These are phyloP conservation scores for Hippocampus abdominalis DNA, from an alignment of 2,113 vertebrate genomes.

Conservation along the genomic window DNA sequence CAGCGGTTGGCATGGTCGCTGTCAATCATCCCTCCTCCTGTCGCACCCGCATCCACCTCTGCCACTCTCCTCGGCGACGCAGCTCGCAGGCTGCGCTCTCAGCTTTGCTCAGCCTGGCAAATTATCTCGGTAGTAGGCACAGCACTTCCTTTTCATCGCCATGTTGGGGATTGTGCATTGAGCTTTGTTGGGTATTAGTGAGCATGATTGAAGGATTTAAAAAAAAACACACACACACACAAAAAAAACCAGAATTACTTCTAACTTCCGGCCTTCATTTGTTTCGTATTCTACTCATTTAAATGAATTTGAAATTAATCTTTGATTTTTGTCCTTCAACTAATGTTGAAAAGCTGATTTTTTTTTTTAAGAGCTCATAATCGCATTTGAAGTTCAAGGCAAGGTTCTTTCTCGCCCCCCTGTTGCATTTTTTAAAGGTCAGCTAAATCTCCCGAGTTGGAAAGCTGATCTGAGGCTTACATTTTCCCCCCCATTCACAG, in stretches of 20 bases:
- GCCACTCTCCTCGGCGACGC: neutral
- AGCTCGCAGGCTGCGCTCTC: neutral
- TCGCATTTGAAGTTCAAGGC: conserved; percentile 37
- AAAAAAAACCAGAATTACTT: too few species aligned
- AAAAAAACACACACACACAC: too few species aligned
- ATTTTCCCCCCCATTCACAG: conserved; percentile 29
- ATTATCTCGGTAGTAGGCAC: neutral
- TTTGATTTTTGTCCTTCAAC: conserved; percentile 13
- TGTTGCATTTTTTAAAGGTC: conserved; percentile 56
- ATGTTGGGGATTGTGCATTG: neutral
- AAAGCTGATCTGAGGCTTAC: conserved; percentile 33
- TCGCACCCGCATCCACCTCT: neutral
- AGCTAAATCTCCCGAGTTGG: conserved; percentile 40
- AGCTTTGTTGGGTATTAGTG: neutral
- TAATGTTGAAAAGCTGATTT: conserved; percentile 19
- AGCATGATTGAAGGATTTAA: neutral
- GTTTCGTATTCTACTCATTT: neutral
- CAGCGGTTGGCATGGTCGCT: neutral
- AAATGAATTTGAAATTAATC: neutral
- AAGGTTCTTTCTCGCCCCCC: conserved; percentile 17
- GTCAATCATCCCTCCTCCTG: neutral
- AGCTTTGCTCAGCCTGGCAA: neutral
- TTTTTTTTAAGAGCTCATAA: conserved; percentile 20
- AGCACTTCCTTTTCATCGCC: neutral
- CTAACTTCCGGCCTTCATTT: too few species aligned